phyloP scores from a whole-genome alignment of 30 jellyfish, hydroid and myxozoan species.

The Cassiopea xamachana region DNA sequence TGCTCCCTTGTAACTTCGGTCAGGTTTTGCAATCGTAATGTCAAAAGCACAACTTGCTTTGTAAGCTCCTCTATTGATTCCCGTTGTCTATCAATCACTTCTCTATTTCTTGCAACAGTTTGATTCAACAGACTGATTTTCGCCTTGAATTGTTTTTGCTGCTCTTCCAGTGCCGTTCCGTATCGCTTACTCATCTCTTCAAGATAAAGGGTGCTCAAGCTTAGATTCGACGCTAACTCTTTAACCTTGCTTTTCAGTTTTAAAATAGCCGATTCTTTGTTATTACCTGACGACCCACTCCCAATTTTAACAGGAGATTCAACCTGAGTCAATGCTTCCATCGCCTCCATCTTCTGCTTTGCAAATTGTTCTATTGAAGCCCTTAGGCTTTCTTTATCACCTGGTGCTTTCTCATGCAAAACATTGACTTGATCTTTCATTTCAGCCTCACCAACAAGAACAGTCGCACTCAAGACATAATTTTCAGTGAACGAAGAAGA shows the following conservation, averaged over 20 bases:
- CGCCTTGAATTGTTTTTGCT: conserved; percentile 80
- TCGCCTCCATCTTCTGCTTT: conserved; percentile 8
- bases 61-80: conserved; percentile 56
- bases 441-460: background rate
- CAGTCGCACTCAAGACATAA: conserved; percentile 25
- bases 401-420: background rate
- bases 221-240: conserved; percentile 88
- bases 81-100: conserved; percentile 45
- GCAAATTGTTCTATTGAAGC: conserved; percentile 8
- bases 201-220: conserved; percentile 89
- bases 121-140: conserved; percentile 67
- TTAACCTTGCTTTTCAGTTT: conserved; percentile 86
- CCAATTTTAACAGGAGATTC: conserved; percentile 55
- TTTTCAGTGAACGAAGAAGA: background rate
- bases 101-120: conserved; percentile 36
- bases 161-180: conserved; percentile 93
- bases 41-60: conserved; percentile 46
- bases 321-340: background rate
- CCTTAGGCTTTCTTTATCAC: conserved; percentile 5
- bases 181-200: conserved; percentile 97
- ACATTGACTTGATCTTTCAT: background rate
- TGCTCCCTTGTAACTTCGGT: conserved; percentile 70
- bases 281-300: conserved; percentile 82
- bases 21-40: conserved; percentile 42
- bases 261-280: conserved; percentile 94